Evolutionary conservation across 1,140 invertebrate species (phyloP).

Genomic region (Meloidogyne exigua): DNA sequence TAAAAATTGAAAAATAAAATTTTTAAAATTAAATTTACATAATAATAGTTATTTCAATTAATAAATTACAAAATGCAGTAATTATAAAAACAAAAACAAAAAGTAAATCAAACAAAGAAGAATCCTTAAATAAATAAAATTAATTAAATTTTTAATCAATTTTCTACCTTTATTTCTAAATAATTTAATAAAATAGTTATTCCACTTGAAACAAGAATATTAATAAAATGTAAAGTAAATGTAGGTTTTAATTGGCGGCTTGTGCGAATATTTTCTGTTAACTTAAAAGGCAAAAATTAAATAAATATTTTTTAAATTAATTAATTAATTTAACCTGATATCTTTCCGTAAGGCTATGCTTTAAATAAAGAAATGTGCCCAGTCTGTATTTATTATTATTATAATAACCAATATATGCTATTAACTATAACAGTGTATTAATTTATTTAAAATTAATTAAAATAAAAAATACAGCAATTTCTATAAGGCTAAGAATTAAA

Average conservation of each 20-base stretch:
- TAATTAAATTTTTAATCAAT: no score
- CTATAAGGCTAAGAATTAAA: background rate
- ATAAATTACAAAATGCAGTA: background rate
- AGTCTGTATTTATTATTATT: background rate
- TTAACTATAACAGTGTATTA: conserved; percentile 6
- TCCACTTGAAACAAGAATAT: background rate
- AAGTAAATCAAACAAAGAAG: background rate
- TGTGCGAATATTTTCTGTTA: background rate
- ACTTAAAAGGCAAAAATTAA: background rate
- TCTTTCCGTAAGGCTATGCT: conserved; percentile 8
- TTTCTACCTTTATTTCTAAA: background rate
- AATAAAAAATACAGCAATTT: background rate
- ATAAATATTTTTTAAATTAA: background rate
- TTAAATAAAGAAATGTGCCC: background rate
- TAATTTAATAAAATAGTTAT: conserved; percentile 9
- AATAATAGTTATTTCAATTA: background rate
- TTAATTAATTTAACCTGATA: background rate
- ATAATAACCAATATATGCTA: background rate
- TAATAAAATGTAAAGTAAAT: conserved; percentile 13
- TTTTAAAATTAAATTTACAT: background rate
- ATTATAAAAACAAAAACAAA: background rate
- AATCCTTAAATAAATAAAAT: background rate
- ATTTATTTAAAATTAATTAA: background rate
- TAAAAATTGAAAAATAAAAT: no score
- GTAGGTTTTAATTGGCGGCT: conserved; percentile 5